A percentile compares a stretch with the other conserved stretches of the same genome.
These are phyloP conservation scores for Plectropomus leopardus DNA, from an alignment of 2,113 vertebrate species.

Conservation along the genomic window DNA sequence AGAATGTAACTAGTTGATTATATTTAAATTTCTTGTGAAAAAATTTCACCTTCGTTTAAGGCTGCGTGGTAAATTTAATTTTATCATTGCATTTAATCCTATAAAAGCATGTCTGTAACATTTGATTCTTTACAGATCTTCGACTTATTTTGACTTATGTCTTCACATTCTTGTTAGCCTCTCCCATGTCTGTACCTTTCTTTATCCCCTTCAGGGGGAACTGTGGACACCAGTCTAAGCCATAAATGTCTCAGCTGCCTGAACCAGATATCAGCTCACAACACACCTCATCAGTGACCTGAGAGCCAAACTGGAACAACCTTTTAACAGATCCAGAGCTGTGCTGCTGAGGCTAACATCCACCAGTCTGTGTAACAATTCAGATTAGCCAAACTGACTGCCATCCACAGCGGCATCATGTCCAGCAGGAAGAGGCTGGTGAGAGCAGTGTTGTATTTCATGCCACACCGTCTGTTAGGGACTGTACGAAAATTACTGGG, in stretches of 20 bases:
- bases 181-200: not conserved
- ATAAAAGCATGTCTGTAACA: not conserved
- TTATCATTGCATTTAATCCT: not conserved
- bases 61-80: not conserved
- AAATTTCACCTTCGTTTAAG: no score
- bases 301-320: not conserved
- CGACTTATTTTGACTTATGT: not conserved
- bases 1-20: no score
- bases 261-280: constrained; percentile 22
- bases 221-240: not conserved
- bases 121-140: not conserved
- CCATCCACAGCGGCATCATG: not conserved
- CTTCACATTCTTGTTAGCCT: not conserved
- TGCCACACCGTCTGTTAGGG: not conserved
- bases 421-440: not conserved
- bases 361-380: not conserved
- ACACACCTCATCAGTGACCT: constrained; percentile 5
- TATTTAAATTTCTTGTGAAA: no score
- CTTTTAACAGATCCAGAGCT: not conserved
- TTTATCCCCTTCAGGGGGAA: not conserved
- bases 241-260: constrained; percentile 13
- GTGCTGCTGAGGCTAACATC: not conserved
- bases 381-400: not conserved
- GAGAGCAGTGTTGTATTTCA: not conserved
- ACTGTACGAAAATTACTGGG: not conserved